Percentiles rank a stretch among this genome's conserved stretches.
phyloP scores from a whole-genome alignment of 1,140 invertebrate species.

The Brachionus koreanus region DNA sequence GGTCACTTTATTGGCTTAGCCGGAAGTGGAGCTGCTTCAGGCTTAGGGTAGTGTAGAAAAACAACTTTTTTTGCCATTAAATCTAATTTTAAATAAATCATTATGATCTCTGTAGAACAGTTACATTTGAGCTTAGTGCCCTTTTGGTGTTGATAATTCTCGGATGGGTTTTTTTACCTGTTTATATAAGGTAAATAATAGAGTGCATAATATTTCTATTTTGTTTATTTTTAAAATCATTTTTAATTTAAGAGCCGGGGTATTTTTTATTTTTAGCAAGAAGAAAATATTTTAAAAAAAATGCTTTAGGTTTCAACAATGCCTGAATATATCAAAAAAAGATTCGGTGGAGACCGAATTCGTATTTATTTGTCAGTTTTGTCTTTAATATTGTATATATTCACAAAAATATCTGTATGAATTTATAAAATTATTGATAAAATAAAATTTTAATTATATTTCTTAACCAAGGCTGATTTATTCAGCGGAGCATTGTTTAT shows the following conservation, averaged over 20 bases:
- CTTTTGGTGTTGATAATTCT: conserved; percentile 47
- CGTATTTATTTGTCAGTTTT: conserved; percentile 62
- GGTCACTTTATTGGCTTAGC: conserved; percentile 65
- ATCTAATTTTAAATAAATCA: not conserved
- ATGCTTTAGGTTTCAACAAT: conserved; percentile 60
- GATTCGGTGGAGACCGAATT: conserved; percentile 63
- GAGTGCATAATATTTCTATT: too few relatives aligned
- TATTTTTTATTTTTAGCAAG: not conserved
- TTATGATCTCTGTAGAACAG: not conserved
- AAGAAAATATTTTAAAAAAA: not conserved
- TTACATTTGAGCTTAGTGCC: conserved; percentile 33
- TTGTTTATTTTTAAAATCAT: not conserved
- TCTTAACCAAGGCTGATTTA: conserved; percentile 50
- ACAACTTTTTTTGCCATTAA: conserved; percentile 36
- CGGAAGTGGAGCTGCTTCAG: conserved; percentile 59
- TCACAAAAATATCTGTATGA: conserved; percentile 62
- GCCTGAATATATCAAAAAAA: conserved; percentile 63
- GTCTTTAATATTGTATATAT: conserved; percentile 63
- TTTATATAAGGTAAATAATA: conserved; percentile 60
- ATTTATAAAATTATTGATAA: not conserved
- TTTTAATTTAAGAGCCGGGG: conserved; percentile 15
- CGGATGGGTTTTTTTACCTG: conserved; percentile 64
- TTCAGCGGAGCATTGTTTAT: conserved; percentile 41
- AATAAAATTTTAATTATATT: not conserved
- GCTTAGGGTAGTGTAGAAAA: not conserved